A percentile compares a stretch with the other conserved stretches of the same genome.
phyloP scores from a whole-genome alignment of 2,797 vertebrate genomes.

The Scomberomorus guttatus region DNA sequence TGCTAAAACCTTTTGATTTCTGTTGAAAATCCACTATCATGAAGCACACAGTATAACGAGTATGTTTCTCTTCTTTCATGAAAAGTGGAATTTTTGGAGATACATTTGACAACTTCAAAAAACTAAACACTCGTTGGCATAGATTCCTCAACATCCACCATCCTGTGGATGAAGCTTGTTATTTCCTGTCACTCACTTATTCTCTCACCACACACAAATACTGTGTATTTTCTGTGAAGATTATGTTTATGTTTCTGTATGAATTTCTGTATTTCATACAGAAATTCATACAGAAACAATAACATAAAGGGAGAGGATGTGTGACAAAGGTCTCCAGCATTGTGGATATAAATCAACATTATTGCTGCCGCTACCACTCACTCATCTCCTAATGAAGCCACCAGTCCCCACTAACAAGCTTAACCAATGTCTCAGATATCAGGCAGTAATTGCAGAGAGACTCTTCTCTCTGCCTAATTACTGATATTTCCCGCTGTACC shows the following conservation, averaged over 20 bases:
- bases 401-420: slow-evolving; percentile 73
- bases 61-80: background rate
- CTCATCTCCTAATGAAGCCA: slow-evolving; percentile 68
- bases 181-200: background rate
- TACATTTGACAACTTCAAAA: background rate
- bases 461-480: slow-evolving; percentile 76
- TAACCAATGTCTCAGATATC: slow-evolving; percentile 76
- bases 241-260: background rate
- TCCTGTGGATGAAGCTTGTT: background rate
- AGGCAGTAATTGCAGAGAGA: slow-evolving; percentile 74
- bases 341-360: slow-evolving; percentile 62
- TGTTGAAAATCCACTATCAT: too few species aligned
- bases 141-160: background rate
- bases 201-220: background rate
- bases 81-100: background rate
- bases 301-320: slow-evolving; percentile 17
- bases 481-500: slow-evolving; percentile 71
- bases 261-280: background rate
- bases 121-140: background rate
- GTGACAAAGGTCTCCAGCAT: slow-evolving; percentile 49
- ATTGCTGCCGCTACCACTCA: slow-evolving; percentile 49
- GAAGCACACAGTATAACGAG: background rate
- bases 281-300: background rate
- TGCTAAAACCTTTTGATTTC: too few species aligned
- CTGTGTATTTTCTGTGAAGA: background rate